Evolutionary conservation across 2,797 vertebrate genomes (phyloP).

Genomic region (Melanotaenia maccullochi): DNA sequence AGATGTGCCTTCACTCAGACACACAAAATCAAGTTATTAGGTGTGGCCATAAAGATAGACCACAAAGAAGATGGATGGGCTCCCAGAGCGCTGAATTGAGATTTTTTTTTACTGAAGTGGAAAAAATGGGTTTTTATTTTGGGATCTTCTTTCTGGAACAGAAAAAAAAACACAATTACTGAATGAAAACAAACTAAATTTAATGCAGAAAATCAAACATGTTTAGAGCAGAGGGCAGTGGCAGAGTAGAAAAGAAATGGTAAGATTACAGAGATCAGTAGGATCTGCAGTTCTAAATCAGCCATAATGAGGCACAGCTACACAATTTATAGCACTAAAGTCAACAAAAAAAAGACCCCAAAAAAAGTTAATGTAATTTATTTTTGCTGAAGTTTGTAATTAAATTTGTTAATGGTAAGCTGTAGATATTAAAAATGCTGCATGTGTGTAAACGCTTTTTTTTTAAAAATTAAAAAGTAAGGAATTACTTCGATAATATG

Average conservation of each 20-base stretch:
- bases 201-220: not conserved
- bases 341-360: too few relatives aligned
- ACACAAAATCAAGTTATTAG: not conserved
- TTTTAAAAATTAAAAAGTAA: not conserved
- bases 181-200: not conserved
- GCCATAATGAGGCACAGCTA: not conserved
- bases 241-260: not conserved
- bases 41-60: not conserved
- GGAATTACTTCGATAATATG: not conserved
- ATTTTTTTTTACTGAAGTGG: not conserved
- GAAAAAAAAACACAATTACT: not conserved
- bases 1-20: not conserved
- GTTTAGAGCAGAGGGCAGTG: not conserved
- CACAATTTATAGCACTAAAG: not conserved
- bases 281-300: not conserved
- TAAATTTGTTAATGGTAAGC: not conserved
- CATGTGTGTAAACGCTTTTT: not conserved
- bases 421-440: not conserved
- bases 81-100: not conserved
- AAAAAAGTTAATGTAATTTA: not conserved
- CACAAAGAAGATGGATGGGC: too few relatives aligned
- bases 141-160: not conserved
- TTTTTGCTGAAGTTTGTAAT: constrained; percentile 1
- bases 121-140: not conserved
- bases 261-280: not conserved